A percentile compares a stretch with the other conserved stretches of the same genome.
These are phyloP conservation scores for Bombus confusus DNA, from an alignment of 1,140 invertebrate genomes.

Conservation along the genomic window DNA sequence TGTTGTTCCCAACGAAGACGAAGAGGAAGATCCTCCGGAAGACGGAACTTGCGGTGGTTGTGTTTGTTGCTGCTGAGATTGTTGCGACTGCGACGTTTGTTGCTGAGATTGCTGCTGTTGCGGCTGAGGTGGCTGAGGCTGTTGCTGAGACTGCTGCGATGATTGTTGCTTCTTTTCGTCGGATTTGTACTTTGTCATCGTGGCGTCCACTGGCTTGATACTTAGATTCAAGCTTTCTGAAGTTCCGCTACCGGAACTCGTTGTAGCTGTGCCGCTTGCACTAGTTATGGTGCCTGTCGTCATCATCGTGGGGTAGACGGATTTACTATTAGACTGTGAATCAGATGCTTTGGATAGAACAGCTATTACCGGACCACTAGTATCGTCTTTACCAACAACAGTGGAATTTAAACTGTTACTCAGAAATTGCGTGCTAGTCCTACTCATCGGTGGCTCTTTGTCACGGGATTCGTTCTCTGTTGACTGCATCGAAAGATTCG, in stretches of 20 bases:
- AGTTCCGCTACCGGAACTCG: constrained; percentile 39
- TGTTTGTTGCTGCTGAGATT: constrained; percentile 30
- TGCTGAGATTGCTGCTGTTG: constrained; percentile 45
- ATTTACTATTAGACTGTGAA: constrained; percentile 42
- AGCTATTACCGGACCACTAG: constrained; percentile 50
- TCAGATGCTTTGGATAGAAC: constrained; percentile 64
- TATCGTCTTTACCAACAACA: constrained; percentile 59
- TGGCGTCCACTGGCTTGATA: constrained; percentile 72
- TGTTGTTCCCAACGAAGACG: constrained; percentile 14
- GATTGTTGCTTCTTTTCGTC: constrained; percentile 73
- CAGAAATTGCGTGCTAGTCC: constrained; percentile 53
- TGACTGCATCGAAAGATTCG: constrained; percentile 79
- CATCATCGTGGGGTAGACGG: constrained; percentile 47
- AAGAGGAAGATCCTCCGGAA: constrained; percentile 32
- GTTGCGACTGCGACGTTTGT: constrained; percentile 55
- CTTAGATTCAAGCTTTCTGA: constrained; percentile 78
- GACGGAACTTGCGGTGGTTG: constrained; percentile 9
- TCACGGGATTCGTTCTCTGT: constrained; percentile 68
- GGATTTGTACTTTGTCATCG: constrained; percentile 70
- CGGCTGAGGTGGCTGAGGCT: not conserved
- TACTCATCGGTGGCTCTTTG: constrained; percentile 50
- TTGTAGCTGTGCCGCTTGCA: not conserved
- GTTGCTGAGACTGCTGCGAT: constrained; percentile 11
- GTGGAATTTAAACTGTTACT: constrained; percentile 35
- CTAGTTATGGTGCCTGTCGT: constrained; percentile 34